These are phyloP conservation scores for Sarcophaga rosellei DNA, from an alignment of 2,888 invertebrate genomes.

Conservation along the genomic window DNA sequence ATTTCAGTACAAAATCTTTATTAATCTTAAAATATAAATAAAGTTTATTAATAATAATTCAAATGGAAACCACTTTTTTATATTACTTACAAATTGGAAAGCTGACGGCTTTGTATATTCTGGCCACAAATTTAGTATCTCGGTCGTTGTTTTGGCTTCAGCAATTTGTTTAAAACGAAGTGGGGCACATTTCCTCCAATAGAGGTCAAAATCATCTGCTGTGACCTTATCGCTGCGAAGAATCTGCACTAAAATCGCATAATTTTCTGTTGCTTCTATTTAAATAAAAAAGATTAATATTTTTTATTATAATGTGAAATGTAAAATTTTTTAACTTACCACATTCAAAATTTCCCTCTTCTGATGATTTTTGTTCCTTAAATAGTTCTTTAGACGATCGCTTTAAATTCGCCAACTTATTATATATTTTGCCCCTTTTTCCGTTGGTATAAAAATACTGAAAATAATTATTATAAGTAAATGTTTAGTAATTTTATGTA, in stretches of 20 bases:
- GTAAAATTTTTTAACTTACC: not conserved
- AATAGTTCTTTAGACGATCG: not conserved
- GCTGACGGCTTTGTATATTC: slow-evolving; percentile 16
- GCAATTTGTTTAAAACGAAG: too few species aligned
- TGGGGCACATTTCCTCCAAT: too few species aligned
- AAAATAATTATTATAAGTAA: not conserved
- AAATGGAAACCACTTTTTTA: not conserved
- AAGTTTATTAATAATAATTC: not conserved
- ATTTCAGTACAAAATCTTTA: too few species aligned
- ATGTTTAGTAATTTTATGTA: not conserved
- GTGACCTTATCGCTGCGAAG: too few species aligned
- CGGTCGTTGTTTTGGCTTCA: too few species aligned
- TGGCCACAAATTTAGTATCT: slow-evolving; percentile 3
- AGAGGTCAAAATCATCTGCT: too few species aligned
- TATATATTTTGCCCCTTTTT: not conserved
- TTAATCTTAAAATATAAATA: too few species aligned
- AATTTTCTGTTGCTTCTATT: too few species aligned
- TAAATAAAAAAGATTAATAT: too few species aligned
- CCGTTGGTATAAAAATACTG: too few species aligned
- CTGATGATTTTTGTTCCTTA: not conserved
- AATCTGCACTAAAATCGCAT: too few species aligned
- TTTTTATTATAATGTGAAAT: too few species aligned
- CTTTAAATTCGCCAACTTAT: slow-evolving; percentile 4
- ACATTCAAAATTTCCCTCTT: not conserved
- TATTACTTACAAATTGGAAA: slow-evolving; percentile 7